Conservation (phyloP, 2,797 vertebrate genomes). For the Oophaga sylvatica region DNA sequence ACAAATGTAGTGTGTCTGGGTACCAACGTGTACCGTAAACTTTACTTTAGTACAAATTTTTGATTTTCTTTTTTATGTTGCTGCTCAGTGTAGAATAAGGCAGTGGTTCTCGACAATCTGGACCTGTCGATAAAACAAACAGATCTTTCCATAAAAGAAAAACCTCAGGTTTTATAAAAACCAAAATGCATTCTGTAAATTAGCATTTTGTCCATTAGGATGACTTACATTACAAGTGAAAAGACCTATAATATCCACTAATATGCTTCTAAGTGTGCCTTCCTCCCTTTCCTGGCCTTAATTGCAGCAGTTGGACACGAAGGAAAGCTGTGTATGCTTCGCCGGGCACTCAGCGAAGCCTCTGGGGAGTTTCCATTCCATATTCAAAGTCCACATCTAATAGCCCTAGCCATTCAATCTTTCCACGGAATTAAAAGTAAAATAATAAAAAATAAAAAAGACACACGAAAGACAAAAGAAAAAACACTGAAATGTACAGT, state of each 20-base stretch:
- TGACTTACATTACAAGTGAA: conserved; percentile 47
- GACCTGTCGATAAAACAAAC: conserved; percentile 15
- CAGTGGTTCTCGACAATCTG: not conserved
- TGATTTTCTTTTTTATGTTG: not conserved
- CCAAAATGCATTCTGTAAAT: conserved; percentile 35
- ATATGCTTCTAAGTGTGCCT: conserved; percentile 43
- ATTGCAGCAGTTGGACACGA: conserved; percentile 33
- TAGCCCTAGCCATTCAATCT: not conserved
- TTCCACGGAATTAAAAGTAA: not conserved
- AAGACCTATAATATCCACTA: conserved; percentile 43
- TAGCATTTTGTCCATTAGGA: conserved; percentile 50
- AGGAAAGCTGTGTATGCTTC: conserved; percentile 23
- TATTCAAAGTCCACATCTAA: conserved; percentile 23
- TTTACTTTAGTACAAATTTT: not conserved
- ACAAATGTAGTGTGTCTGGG: not conserved
- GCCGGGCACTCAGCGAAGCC: conserved; percentile 34
- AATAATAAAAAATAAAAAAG: not conserved
- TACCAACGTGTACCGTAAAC: not conserved
- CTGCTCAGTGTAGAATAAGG: not conserved
- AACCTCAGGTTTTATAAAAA: conserved; percentile 19
- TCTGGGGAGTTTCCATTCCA: conserved; percentile 32
- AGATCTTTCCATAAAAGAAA: conserved; percentile 1
- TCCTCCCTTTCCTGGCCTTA: not conserved
- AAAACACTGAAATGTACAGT: conserved; percentile 17
- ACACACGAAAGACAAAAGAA: conserved; percentile 2